Evolutionary conservation across 2,797 vertebrate species (phyloP).

Genomic region (Xyrichtys novacula): DNA sequence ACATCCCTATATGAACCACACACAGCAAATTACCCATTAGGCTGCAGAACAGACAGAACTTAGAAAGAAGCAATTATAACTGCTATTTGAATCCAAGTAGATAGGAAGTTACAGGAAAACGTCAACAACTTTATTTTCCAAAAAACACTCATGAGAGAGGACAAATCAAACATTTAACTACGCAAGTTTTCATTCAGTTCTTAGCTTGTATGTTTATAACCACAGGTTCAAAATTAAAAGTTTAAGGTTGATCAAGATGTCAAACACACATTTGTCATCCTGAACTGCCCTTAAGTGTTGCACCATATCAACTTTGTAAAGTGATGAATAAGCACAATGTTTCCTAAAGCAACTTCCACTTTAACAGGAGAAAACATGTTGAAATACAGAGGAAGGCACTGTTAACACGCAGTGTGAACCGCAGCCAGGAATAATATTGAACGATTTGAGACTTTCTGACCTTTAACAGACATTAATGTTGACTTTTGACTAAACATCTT

Average conservation of each 20-base stretch:
- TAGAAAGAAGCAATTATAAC: not conserved
- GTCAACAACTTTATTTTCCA: too few species aligned
- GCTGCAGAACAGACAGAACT: constrained; percentile 7
- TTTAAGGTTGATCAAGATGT: not conserved
- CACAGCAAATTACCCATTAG: constrained; percentile 3
- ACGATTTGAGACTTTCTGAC: not conserved
- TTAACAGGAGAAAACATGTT: not conserved
- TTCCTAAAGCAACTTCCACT: not conserved
- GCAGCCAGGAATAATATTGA: not conserved
- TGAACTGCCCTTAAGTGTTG: not conserved
- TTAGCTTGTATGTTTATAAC: not conserved
- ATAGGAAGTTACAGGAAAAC: not conserved
- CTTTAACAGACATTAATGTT: not conserved
- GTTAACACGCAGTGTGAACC: not conserved
- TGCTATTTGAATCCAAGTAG: not conserved
- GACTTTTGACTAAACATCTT: not conserved
- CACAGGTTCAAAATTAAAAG: not conserved
- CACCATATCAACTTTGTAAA: constrained; percentile 1
- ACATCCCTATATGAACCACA: constrained; percentile 32
- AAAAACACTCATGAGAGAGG: too few species aligned
- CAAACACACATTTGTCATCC: not conserved
- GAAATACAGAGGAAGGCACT: not conserved
- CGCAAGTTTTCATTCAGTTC: not conserved
- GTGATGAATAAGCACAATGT: not conserved
- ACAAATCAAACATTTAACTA: not conserved